Conservation (phyloP, 2,888 invertebrate species). For the Nomada fabriciana region DNA sequence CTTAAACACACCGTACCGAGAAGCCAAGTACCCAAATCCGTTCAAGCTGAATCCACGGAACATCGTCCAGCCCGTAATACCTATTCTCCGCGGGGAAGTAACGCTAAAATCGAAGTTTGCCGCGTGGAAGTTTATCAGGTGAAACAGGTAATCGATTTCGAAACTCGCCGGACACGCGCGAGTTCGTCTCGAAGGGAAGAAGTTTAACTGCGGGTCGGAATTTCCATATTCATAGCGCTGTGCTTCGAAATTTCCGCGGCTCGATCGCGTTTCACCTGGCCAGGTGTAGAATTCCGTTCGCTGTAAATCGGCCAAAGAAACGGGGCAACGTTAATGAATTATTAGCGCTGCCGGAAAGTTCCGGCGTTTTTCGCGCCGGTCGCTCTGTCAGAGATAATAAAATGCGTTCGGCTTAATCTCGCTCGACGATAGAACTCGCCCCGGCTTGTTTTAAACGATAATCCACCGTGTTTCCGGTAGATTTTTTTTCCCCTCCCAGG, state of each 20-base stretch:
- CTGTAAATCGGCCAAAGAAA: constrained; percentile 48
- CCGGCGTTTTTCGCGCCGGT: constrained; percentile 34
- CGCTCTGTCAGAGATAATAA: constrained; percentile 15
- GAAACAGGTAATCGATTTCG: constrained; percentile 1
- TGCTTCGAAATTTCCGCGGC: constrained; percentile 34
- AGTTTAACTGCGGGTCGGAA: constrained; percentile 10
- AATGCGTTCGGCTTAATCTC: no score
- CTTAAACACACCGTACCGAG: no score
- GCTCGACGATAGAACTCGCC: no score
- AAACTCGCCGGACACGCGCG: constrained; percentile 19
- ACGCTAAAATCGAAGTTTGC: neutral
- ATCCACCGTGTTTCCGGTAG: constrained; percentile 4
- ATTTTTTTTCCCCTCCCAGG: neutral
- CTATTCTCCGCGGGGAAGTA: neutral
- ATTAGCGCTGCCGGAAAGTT: constrained; percentile 49
- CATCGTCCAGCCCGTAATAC: neutral
- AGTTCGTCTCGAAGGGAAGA: constrained; percentile 16
- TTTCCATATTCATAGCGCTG: constrained; percentile 31
- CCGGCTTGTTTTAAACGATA: constrained; percentile 14
- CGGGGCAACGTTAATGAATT: constrained; percentile 47
- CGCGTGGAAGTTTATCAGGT: neutral
- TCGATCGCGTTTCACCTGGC: constrained; percentile 24
- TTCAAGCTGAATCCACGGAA: neutral
- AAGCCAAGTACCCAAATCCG: no score
- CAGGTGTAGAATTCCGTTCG: constrained; percentile 31